Percentiles rank a stretch among this genome's conserved stretches.
phyloP scores from a whole-genome alignment of 2,113 vertebrate species.

The Macquaria australasica region DNA sequence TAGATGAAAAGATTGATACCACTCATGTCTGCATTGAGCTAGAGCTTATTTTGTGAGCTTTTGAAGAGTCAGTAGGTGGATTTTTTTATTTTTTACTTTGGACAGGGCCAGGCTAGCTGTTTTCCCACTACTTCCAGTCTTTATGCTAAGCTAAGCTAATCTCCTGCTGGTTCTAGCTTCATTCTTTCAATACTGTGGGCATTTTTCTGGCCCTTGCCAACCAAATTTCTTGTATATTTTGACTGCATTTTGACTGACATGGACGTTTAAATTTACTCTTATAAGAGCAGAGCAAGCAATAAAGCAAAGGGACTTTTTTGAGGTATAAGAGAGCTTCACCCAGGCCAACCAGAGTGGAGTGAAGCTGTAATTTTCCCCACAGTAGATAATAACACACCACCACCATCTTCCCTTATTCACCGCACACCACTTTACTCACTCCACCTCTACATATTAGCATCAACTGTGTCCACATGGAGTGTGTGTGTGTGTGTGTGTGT shows the following conservation, averaged over 20 bases:
- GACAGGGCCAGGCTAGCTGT: not conserved
- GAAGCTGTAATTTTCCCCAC: conserved; percentile 19
- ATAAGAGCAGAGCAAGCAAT: not conserved
- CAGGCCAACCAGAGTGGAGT: not conserved
- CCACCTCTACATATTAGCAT: conserved; percentile 15
- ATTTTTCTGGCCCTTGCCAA: not conserved
- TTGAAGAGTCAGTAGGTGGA: not conserved
- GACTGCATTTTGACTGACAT: not conserved
- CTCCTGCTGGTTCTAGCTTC: not conserved
- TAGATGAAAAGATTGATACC: no score
- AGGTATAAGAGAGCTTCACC: not conserved
- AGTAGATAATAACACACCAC: conserved; percentile 13
- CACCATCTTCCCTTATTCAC: conserved; percentile 41
- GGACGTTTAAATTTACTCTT: not conserved
- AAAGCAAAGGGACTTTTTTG: not conserved
- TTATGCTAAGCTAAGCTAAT: conserved; percentile 3
- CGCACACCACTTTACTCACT: conserved; percentile 14
- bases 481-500: not conserved
- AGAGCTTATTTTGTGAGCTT: not conserved
- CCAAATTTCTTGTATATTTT: not conserved
- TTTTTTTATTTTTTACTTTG: not conserved
- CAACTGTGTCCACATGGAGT: conserved; percentile 16
- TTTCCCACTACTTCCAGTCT: not conserved
- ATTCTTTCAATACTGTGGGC: not conserved
- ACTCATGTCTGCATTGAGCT: not conserved